A percentile compares a stretch with the other conserved stretches of the same genome.
phyloP scores from a whole-genome alignment of 1,140 invertebrate species.

The Drosophila arizonae region DNA sequence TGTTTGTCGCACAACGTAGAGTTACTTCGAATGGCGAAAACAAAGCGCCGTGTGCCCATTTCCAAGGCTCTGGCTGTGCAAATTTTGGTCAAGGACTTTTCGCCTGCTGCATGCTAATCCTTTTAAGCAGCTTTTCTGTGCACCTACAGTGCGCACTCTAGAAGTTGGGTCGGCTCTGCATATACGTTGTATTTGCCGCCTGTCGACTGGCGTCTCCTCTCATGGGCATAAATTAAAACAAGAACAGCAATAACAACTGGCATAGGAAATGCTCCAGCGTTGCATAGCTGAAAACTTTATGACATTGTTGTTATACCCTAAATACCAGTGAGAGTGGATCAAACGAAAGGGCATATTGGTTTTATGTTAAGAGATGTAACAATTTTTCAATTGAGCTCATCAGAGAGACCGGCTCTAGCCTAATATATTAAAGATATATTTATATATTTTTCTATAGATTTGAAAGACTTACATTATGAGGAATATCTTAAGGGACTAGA shows the following conservation, averaged over 20 bases:
- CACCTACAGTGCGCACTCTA: slow-evolving; percentile 38
- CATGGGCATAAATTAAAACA: slow-evolving; percentile 63
- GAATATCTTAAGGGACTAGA: too few relatives aligned
- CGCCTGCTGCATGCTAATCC: slow-evolving; percentile 58
- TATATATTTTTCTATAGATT: too few relatives aligned
- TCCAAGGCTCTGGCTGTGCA: slow-evolving; percentile 24
- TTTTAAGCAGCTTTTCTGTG: slow-evolving; percentile 52
- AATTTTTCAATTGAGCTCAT: too few relatives aligned
- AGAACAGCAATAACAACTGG: slow-evolving; percentile 23
- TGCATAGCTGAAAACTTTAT: slow-evolving; percentile 44
- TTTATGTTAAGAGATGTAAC: not conserved
- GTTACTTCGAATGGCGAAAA: slow-evolving; percentile 2
- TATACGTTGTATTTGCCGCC: slow-evolving; percentile 1
- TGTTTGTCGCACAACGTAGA: not conserved
- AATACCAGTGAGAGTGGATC: not conserved
- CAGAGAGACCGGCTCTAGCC: too few relatives aligned
- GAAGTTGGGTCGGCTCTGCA: slow-evolving; percentile 6
- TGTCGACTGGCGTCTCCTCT: slow-evolving; percentile 32
- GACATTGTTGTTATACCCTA: slow-evolving; percentile 8
- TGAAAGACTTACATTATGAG: too few relatives aligned
- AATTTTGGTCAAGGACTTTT: slow-evolving; percentile 63
- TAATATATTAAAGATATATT: too few relatives aligned
- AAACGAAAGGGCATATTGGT: not conserved
- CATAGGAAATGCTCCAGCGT: slow-evolving; percentile 31
- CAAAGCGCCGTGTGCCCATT: slow-evolving; percentile 24